Evolutionary conservation across 1,140 invertebrate genomes (phyloP).

Genomic region (Tyrophagus putrescentiae): DNA sequence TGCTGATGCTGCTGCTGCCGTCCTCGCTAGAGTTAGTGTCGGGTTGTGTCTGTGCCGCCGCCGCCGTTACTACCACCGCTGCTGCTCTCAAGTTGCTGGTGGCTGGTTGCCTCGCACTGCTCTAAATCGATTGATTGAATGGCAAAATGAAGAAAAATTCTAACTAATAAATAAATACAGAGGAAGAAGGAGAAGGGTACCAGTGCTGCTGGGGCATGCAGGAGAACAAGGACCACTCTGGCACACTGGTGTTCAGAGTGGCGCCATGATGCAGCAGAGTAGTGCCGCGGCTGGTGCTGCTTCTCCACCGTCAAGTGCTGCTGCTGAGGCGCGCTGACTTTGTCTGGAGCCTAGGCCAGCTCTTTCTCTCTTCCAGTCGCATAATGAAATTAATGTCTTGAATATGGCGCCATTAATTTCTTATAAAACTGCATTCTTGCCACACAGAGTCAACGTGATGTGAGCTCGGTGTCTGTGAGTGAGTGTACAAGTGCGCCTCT

Average conservation of each 20-base stretch:
- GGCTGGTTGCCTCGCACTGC: neutral
- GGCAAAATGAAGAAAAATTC: conserved; percentile 8
- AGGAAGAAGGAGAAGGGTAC: too few species aligned
- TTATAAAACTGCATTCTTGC: conserved; percentile 1
- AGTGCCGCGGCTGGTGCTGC: too few species aligned
- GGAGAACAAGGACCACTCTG: neutral
- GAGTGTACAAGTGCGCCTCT: too few species aligned
- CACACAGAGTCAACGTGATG: too few species aligned
- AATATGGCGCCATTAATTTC: conserved; percentile 5
- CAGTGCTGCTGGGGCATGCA: neutral
- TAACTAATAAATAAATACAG: conserved; percentile 12
- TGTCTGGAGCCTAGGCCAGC: too few species aligned
- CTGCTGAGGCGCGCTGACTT: neutral
- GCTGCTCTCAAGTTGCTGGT: too few species aligned
- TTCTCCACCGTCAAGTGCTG: too few species aligned
- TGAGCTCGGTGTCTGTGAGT: too few species aligned
- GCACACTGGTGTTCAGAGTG: too few species aligned
- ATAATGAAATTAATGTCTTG: conserved; percentile 7
- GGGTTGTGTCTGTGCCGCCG: neutral
- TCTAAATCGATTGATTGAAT: conserved; percentile 12
- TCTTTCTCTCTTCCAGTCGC: neutral
- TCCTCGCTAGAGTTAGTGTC: neutral
- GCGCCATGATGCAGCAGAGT: too few species aligned
- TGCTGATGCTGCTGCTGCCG: too few species aligned
- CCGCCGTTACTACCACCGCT: neutral